Conservation (phyloP, 2,888 invertebrate species). For the Thelaira solivaga region DNA sequence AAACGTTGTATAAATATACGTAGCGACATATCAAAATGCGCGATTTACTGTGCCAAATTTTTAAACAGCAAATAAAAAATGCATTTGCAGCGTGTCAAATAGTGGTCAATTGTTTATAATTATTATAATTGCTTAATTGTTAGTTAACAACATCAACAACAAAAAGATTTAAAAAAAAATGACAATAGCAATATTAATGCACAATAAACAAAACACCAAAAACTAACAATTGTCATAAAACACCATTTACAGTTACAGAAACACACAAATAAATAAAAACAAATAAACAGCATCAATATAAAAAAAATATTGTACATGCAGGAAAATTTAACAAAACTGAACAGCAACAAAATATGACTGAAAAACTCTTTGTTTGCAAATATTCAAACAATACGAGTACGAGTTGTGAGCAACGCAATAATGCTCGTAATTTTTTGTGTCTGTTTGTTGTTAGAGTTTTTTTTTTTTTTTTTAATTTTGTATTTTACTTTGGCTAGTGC, state of each 20-base stretch:
- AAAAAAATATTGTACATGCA: background rate
- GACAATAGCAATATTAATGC: conserved; percentile 20
- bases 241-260: conserved; percentile 34
- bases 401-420: conserved; percentile 39
- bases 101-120: conserved; percentile 63
- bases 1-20: background rate
- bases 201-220: conserved; percentile 36
- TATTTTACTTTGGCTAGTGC: background rate
- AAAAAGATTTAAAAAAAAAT: conserved; percentile 5
- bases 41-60: background rate
- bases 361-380: conserved; percentile 27
- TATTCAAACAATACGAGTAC: conserved; percentile 31
- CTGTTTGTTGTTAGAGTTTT: background rate
- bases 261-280: background rate
- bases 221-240: conserved; percentile 42
- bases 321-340: background rate
- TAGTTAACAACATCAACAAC: conserved; percentile 56
- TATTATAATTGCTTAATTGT: conserved; percentile 67
- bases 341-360: background rate
- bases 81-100: conserved; percentile 63
- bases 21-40: background rate
- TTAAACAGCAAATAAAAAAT: conserved; percentile 38
- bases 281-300: background rate
- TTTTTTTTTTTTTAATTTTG: no score
- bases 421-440: conserved; percentile 48